Evolutionary conservation across 2,113 vertebrate species (phyloP).

Genomic region (Brachirus orientalis): DNA sequence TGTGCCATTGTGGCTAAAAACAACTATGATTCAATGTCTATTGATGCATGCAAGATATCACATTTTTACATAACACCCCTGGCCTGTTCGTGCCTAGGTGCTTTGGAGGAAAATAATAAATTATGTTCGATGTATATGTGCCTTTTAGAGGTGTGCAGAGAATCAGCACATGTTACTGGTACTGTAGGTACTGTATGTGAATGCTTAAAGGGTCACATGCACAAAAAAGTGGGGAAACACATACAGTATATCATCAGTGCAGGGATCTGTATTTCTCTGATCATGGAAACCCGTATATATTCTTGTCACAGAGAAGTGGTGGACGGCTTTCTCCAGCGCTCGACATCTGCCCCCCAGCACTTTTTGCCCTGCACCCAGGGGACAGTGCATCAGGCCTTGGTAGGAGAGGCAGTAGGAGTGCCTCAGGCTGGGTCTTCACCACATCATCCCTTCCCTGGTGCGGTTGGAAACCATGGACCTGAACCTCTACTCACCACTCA

Average conservation of each 20-base stretch:
- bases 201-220: background rate
- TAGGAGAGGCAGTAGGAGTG: constrained; percentile 69
- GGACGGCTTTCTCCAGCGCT: constrained; percentile 38
- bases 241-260: constrained; percentile 13
- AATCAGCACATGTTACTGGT: constrained; percentile 67
- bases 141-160: constrained; percentile 52
- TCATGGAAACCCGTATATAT: constrained; percentile 43
- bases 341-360: constrained; percentile 51
- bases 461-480: constrained; percentile 68
- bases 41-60: constrained; percentile 29
- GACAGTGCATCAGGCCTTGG: constrained; percentile 65
- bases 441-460: constrained; percentile 71
- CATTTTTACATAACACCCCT: background rate
- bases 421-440: constrained; percentile 80
- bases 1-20: constrained; percentile 54
- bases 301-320: constrained; percentile 63
- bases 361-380: constrained; percentile 64
- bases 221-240: background rate
- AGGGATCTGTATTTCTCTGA: constrained; percentile 12
- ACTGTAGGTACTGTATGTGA: constrained; percentile 13
- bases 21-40: constrained; percentile 54
- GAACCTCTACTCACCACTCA: constrained; percentile 70
- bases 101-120: constrained; percentile 24
- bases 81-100: constrained; percentile 25
- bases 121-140: constrained; percentile 26